Conservation (phyloP, 2,888 invertebrate genomes). For the Clanis bilineata region DNA sequence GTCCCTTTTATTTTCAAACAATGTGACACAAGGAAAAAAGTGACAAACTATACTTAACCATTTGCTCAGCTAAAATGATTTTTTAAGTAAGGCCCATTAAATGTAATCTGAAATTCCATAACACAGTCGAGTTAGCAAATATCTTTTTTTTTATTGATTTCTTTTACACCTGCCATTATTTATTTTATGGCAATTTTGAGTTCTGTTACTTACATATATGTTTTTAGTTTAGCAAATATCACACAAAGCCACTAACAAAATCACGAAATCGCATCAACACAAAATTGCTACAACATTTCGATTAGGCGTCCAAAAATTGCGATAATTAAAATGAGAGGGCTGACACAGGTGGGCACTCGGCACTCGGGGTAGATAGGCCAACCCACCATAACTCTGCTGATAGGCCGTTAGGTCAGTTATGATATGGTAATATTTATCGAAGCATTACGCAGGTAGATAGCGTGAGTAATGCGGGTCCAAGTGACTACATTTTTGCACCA, state of each 20-base stretch:
- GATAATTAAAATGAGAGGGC: background rate
- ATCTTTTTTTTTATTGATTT: too few species aligned
- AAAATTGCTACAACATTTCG: background rate
- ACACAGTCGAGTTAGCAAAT: too few species aligned
- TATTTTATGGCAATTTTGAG: too few species aligned
- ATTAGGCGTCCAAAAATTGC: slow-evolving; percentile 1
- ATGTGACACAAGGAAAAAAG: too few species aligned
- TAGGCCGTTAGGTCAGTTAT: slow-evolving; percentile 41
- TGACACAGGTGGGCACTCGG: background rate
- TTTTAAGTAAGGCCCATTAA: too few species aligned
- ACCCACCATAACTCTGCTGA: slow-evolving; percentile 11
- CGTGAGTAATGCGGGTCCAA: slow-evolving; percentile 64
- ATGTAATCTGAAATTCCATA: too few species aligned
- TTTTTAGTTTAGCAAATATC: too few species aligned
- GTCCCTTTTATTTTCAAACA: too few species aligned
- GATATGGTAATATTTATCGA: slow-evolving; percentile 70
- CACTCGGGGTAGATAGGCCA: background rate
- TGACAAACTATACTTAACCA: too few species aligned
- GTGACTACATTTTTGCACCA: slow-evolving; percentile 65
- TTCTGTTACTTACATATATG: too few species aligned
- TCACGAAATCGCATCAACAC: background rate
- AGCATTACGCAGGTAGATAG: slow-evolving; percentile 67
- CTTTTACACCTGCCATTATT: too few species aligned
- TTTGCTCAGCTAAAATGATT: too few species aligned
- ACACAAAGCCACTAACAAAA: background rate